Evolutionary conservation across 2,888 invertebrate species (phyloP), one percentile per base, ranked within the genome.

Genomic region (Sphaerophoria taeniata): DNA sequence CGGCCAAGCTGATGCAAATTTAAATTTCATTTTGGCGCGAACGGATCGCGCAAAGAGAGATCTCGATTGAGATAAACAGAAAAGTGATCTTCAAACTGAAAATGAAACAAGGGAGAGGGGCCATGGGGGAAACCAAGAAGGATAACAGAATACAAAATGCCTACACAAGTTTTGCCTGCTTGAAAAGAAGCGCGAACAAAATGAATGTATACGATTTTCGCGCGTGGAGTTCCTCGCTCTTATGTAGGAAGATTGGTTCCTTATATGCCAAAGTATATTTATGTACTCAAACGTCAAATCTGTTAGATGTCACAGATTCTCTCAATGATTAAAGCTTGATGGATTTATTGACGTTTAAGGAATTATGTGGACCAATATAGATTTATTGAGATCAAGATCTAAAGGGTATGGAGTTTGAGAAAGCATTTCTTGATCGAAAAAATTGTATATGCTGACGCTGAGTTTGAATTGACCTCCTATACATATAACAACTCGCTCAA

Each of bases 21-120:
- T 81, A 65, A 85, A 85, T 81, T 81, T 65, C 47, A 73, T 85
- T 85, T 85, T 85, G 85, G 85, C 81, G 85, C 85, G 81, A 76
- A 79, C 55, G 67, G 65, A 79, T 79, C 63, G 53, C 63, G 47
- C 67, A 36, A 76, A 84, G 63, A 24, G 51, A 74, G 75, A 79
- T 79, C 75, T 71, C 75, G 83, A 84, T 79, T 70, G 65, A 70
- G 81, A 81, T 76, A 81, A 78, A 56, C 39, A 76, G 33, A 34
- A 56, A 53, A 49, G 34, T 34, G 65, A 51, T 74, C 45, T 14
- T 39, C 69, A 39, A 5, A 45, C 67, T 72, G 34, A 76, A 53
- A 33, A 53, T 67, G 67, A 33, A 56, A 33, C 7, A 49, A 12
- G 55, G 39, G 39, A 51, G 43, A 47, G 65, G 76, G 24, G 24